Conservation (phyloP, 2,113 vertebrate genomes). For the Sakesphorus luctuosus region DNA sequence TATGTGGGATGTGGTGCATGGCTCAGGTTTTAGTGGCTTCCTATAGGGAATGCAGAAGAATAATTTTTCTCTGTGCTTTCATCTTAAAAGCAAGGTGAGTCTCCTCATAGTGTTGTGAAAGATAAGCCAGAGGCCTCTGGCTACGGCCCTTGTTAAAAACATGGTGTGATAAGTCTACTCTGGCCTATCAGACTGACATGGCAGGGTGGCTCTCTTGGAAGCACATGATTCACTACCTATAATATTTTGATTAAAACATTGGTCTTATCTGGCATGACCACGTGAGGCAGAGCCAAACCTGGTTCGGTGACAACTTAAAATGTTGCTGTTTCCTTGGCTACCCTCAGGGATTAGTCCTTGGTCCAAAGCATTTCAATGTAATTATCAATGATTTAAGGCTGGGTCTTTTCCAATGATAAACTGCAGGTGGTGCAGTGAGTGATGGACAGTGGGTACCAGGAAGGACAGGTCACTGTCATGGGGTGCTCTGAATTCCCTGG, state of each 20-base stretch:
- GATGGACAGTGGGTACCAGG: rapidly evolving
- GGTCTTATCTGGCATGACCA: neutral
- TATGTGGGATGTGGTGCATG: neutral
- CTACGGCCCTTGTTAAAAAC: neutral
- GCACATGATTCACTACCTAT: neutral
- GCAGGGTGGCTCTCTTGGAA: neutral
- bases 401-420: neutral
- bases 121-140: neutral
- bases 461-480: neutral
- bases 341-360: neutral
- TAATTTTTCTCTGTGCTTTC: neutral
- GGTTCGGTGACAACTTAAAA: neutral
- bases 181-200: neutral
- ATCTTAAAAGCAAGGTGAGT: neutral
- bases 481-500: neutral
- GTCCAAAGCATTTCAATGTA: neutral
- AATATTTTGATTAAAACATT: conserved; percentile 39
- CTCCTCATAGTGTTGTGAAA: neutral
- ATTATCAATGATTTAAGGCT: conserved; percentile 1
- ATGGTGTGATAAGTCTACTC: neutral
- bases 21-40: neutral
- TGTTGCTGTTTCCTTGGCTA: neutral
- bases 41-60: neutral
- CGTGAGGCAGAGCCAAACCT: neutral
- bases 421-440: rapidly evolving